Base-by-base conservation (phyloP, 2,113 vertebrate genomes). In the Polyodon spathula region DNA sequence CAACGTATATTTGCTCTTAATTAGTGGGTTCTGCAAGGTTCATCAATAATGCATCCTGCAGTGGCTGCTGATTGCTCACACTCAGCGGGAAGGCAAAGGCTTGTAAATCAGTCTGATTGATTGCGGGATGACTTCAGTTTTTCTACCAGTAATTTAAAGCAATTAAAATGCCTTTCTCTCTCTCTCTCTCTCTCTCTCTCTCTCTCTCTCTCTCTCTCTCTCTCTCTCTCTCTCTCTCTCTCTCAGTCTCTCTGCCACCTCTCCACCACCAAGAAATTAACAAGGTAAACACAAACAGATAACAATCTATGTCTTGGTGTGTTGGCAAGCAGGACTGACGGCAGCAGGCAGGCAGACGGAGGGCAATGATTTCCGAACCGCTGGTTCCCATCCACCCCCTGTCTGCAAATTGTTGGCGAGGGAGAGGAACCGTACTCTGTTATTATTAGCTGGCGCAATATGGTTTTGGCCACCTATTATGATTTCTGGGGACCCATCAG, bases 11-110 rank as follows among this genome's bases (percentile, higher is more conserved):
- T 79, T n/a, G 40, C 63, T 76, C 84, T 88, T 90, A 88, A 92
- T 90, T 86, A 92, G 86, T 71, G 15, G 74, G 78, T 60, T 83
- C 78, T 43, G 56, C 81, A 75, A 84, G 83, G 83, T 89, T 91
- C 89, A 87, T 93, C 90, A 89, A 88, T 89, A 86, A 89, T 68
- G 69, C 82, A 87, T 88, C 84, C 76, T 59, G 81, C 59, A 72
- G 86, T 55, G 63, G 82, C 65, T 71, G 86, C 80, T 88, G 89
- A 87, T 87, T 81, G 87, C 84, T 40, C 76, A 73, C 77, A 83
- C 69, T 16, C 73, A 43, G 86, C 69, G 52, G 86, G 81, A 75
- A 75, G 78, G 78, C 53, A 70, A 2, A 68, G 55, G 68, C 72
- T 71, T 74, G 62, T 81, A 81, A 83, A 83, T 81, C 80, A 82